Conservation (phyloP, 2,888 invertebrate genomes). For the Nephrotoma appendiculata region DNA sequence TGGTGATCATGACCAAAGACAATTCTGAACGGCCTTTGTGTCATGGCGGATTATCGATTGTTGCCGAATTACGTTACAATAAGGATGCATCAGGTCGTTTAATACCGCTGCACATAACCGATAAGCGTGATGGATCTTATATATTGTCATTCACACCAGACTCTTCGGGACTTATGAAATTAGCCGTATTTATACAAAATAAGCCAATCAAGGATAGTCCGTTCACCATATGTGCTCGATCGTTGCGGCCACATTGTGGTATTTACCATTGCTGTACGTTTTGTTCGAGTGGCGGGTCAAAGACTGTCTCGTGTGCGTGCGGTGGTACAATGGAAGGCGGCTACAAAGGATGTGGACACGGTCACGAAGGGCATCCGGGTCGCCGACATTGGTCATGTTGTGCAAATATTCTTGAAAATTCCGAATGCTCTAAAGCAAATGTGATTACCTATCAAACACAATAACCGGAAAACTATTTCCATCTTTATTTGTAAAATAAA, state of each 20-base stretch:
- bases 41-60: constrained; percentile 49
- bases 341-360: constrained; percentile 66
- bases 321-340: constrained; percentile 60
- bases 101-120: constrained; percentile 36
- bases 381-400: constrained; percentile 74
- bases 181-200: constrained; percentile 47
- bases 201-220: constrained; percentile 57
- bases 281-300: constrained; percentile 63
- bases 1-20: constrained; percentile 45
- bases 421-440: constrained; percentile 41
- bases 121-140: constrained; percentile 51
- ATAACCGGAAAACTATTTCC: background rate
- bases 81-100: constrained; percentile 34
- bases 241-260: constrained; percentile 48
- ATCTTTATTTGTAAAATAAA: too few species aligned
- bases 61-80: constrained; percentile 36
- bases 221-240: constrained; percentile 47
- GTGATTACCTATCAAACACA: background rate
- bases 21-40: constrained; percentile 45
- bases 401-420: constrained; percentile 45
- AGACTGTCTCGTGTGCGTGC: constrained; percentile 54
- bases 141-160: constrained; percentile 44
- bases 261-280: constrained; percentile 69
- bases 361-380: constrained; percentile 67
- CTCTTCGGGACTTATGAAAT: constrained; percentile 44